Evolutionary conservation across 2,888 invertebrate species (phyloP).

Genomic region (Brenthis daphne): DNA sequence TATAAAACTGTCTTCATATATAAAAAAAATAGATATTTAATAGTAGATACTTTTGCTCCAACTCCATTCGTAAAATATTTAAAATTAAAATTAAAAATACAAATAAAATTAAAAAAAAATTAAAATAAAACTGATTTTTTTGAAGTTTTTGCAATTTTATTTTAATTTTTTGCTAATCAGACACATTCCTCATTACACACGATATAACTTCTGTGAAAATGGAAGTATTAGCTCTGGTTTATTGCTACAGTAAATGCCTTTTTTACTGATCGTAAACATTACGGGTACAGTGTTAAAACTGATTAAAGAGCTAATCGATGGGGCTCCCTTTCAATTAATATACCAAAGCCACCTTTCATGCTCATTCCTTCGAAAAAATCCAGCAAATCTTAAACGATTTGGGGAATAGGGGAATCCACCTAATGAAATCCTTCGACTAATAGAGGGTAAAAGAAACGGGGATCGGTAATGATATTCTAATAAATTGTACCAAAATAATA

Average conservation of each 20-base stretch:
- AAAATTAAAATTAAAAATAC: too few relatives aligned
- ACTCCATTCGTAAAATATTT: too few relatives aligned
- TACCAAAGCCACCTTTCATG: slow-evolving; percentile 72
- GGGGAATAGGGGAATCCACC: slow-evolving; percentile 64
- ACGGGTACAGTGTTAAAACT: slow-evolving; percentile 30
- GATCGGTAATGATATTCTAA: slow-evolving; percentile 37
- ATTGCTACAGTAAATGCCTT: slow-evolving; percentile 10
- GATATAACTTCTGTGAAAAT: too few relatives aligned
- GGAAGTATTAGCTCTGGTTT: slow-evolving; percentile 5
- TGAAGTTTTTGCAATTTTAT: too few relatives aligned
- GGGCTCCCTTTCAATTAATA: slow-evolving; percentile 71
- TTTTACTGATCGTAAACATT: slow-evolving; percentile 14
- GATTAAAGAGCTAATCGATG: slow-evolving; percentile 57
- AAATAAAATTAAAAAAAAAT: too few relatives aligned
- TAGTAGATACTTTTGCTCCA: too few relatives aligned
- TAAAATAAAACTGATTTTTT: too few relatives aligned
- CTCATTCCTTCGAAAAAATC: slow-evolving; percentile 63
- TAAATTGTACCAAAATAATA: slow-evolving; percentile 10
- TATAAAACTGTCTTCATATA: too few relatives aligned
- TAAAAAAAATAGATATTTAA: too few relatives aligned
- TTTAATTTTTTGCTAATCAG: too few relatives aligned
- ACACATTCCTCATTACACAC: too few relatives aligned
- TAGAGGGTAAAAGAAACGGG: slow-evolving; percentile 38
- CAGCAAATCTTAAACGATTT: slow-evolving; percentile 72
- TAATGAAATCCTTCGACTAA: slow-evolving; percentile 53